phyloP scores from a whole-genome alignment of 2,797 vertebrate species.

The Acestrorhynchus altus region DNA sequence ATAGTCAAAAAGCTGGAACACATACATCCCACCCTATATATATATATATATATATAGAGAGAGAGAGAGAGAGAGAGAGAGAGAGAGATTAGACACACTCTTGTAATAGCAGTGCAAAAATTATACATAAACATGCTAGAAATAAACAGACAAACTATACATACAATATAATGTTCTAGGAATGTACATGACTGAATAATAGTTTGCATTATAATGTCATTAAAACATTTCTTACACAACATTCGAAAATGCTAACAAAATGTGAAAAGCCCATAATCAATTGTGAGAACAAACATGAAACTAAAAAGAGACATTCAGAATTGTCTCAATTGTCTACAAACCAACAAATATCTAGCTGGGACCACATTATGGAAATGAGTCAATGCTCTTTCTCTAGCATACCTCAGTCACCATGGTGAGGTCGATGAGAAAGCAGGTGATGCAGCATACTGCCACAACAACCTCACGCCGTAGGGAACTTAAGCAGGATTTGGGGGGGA shows the following conservation, averaged over 20 bases:
- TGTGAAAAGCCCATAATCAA: no score
- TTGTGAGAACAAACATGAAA: no score
- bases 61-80: neutral
- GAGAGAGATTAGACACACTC: neutral
- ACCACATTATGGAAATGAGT: neutral
- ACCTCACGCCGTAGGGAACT: slow-evolving; percentile 80
- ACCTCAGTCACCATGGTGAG: slow-evolving; percentile 87
- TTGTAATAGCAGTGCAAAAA: neutral
- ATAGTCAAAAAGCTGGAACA: slow-evolving; percentile 88
- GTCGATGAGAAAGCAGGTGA: slow-evolving; percentile 85
- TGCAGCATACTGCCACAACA: slow-evolving; percentile 83
- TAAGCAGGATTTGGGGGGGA: slow-evolving; percentile 78
- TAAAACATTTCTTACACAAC: no score
- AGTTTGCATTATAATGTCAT: no score
- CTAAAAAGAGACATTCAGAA: no score
- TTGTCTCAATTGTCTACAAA: no score
- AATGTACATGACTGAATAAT: no score
- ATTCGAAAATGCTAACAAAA: no score
- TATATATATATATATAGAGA: neutral
- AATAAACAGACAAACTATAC: no score
- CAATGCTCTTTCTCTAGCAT: slow-evolving; percentile 37
- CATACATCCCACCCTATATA: slow-evolving; percentile 84
- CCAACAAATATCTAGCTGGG: no score
- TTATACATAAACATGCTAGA: no score
- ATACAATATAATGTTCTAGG: no score